Conservation (phyloP, 2,797 vertebrate genomes). For the Onychomys leucogaster region DNA sequence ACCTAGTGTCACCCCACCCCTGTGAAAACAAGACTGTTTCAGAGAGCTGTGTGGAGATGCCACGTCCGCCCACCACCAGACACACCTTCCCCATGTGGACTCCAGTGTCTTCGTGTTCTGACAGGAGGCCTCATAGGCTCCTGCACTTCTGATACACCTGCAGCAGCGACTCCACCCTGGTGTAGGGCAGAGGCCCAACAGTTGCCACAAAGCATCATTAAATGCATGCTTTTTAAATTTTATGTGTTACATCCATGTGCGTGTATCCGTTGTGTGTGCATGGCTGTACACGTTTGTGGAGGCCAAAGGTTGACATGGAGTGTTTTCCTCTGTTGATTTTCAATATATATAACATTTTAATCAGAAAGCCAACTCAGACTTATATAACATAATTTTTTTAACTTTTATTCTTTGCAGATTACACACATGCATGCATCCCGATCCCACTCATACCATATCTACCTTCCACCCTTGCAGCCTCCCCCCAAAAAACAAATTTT, state of each 20-base stretch:
- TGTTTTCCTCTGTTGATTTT: background rate
- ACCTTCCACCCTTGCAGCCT: background rate
- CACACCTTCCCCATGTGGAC: background rate
- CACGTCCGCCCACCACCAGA: background rate
- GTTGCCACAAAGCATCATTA: background rate
- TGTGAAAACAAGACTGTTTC: background rate
- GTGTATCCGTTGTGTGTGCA: background rate
- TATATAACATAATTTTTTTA: background rate
- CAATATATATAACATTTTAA: background rate
- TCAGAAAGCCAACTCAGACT: background rate
- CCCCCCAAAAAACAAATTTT: background rate
- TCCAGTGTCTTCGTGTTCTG: background rate
- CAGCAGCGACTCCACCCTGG: background rate
- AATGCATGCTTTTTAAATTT: background rate
- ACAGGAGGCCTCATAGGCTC: background rate
- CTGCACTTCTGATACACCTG: background rate
- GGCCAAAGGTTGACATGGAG: background rate
- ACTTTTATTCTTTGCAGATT: background rate
- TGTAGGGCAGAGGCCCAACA: background rate
- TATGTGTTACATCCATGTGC: background rate
- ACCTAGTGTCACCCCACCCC: background rate
- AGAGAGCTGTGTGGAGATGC: background rate
- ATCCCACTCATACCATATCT: background rate
- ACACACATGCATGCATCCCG: background rate
- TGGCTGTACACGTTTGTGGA: background rate